These are phyloP conservation scores for Danio tinwini DNA, from an alignment of 2,797 vertebrate genomes.

Conservation along the genomic window DNA sequence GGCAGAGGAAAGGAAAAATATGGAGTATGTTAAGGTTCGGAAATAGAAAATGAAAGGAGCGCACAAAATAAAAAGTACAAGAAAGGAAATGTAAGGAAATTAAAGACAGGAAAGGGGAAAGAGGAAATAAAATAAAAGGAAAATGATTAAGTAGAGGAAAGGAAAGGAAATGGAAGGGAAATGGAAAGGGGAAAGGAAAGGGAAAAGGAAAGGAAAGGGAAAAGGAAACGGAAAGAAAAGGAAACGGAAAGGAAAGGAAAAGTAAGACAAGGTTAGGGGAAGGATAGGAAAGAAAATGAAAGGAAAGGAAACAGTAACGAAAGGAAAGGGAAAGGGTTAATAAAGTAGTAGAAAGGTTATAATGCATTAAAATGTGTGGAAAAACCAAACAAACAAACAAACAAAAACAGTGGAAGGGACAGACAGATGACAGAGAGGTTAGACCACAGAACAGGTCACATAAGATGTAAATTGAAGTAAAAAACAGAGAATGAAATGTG, in stretches of 20 bases:
- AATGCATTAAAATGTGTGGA: neutral
- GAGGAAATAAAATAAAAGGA: neutral
- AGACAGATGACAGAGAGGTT: constrained; percentile 19
- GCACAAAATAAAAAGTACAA: too few species aligned
- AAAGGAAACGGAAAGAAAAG: neutral
- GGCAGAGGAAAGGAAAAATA: neutral
- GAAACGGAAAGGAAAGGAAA: neutral
- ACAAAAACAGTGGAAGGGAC: constrained; percentile 13
- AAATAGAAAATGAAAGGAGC: neutral
- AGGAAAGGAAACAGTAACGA: neutral
- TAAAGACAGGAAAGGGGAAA: neutral
- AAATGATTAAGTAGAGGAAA: neutral
- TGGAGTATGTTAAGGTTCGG: neutral
- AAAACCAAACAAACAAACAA: neutral
- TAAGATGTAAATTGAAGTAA: constrained; percentile 5
- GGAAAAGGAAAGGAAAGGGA: too few species aligned
- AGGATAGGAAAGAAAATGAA: neutral
- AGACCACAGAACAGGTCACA: constrained; percentile 14
- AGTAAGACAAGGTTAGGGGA: neutral
- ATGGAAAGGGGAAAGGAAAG: too few species aligned
- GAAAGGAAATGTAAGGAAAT: neutral
- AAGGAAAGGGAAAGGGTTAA: neutral
- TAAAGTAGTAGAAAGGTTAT: constrained; percentile 35
- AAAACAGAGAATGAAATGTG: constrained; percentile 21
- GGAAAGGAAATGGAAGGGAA: too few species aligned